These are phyloP conservation scores for Tragopan temminckii DNA, from an alignment of 2,797 vertebrate species.

Conservation along the genomic window DNA sequence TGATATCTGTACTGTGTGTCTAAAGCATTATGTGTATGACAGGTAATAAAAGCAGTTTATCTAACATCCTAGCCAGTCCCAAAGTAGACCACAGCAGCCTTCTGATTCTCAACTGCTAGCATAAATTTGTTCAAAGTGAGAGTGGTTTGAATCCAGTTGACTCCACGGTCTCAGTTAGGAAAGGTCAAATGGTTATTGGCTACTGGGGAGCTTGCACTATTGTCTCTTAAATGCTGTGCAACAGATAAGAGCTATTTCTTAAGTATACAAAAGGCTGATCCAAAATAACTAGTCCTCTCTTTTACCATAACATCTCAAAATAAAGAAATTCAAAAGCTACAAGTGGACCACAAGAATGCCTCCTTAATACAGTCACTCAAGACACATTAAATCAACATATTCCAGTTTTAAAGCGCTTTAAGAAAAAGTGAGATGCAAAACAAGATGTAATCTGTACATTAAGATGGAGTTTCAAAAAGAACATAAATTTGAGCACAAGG, in stretches of 20 bases:
- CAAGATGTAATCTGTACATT: conserved; percentile 3
- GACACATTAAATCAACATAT: conserved; percentile 53
- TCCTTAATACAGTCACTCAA: conserved; percentile 41
- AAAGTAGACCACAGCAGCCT: conserved; percentile 49
- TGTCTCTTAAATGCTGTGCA: conserved; percentile 34
- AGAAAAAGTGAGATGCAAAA: conserved; percentile 30
- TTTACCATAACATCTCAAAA: conserved; percentile 5
- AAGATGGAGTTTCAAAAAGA: conserved; percentile 55
- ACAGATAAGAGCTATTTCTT: conserved; percentile 7
- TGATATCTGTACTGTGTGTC: neutral
- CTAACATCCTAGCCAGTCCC: conserved; percentile 46
- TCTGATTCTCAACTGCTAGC: conserved; percentile 7
- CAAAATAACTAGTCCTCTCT: conserved; percentile 36
- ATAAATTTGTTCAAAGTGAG: neutral
- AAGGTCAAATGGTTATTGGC: neutral
- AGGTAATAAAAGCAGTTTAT: conserved; percentile 52
- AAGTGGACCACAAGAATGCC: conserved; percentile 48
- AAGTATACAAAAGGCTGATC: neutral
- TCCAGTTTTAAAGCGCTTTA: conserved; percentile 67
- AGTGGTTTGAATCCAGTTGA: neutral
- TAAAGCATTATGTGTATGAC: conserved; percentile 8
- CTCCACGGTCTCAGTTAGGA: conserved; percentile 34
- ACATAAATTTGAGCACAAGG: conserved; percentile 28
- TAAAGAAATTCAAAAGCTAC: conserved; percentile 40
- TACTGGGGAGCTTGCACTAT: conserved; percentile 38